These are phyloP conservation scores for Anastrepha ludens DNA, from an alignment of 1,140 invertebrate genomes.

Conservation along the genomic window DNA sequence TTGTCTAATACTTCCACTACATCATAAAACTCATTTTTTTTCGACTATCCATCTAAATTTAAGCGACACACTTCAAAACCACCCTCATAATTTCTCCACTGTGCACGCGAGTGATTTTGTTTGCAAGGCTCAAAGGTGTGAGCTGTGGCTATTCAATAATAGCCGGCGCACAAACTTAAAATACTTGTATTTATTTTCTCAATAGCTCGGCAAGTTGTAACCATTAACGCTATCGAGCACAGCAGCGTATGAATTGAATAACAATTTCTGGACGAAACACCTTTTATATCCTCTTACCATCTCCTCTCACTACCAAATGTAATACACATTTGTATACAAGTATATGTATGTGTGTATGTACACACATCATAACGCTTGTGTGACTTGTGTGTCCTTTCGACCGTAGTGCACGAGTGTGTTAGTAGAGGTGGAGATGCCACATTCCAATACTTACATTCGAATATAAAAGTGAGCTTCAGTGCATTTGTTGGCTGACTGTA, in stretches of 20 bases:
- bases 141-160: too few species aligned
- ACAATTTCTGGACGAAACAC: not conserved
- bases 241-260: slow-evolving; percentile 21
- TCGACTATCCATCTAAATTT: too few species aligned
- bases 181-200: slow-evolving; percentile 31
- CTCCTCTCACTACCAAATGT: too few species aligned
- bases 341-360: not conserved
- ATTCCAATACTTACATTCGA: not conserved
- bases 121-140: not conserved
- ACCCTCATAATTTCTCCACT: not conserved
- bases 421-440: not conserved
- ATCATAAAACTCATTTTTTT: too few species aligned
- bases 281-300: not conserved
- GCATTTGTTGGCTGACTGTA: slow-evolving; percentile 21
- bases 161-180: slow-evolving; percentile 11
- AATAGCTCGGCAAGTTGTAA: not conserved
- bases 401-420: not conserved
- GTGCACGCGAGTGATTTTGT: not conserved
- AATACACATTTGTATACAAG: not conserved
- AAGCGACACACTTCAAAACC: not conserved
- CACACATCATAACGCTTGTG: not conserved
- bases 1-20: too few species aligned
- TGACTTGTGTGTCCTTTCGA: not conserved
- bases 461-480: not conserved
- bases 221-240: not conserved